Conservation (phyloP, 2,113 vertebrate species). For the Perca schrenkii region DNA sequence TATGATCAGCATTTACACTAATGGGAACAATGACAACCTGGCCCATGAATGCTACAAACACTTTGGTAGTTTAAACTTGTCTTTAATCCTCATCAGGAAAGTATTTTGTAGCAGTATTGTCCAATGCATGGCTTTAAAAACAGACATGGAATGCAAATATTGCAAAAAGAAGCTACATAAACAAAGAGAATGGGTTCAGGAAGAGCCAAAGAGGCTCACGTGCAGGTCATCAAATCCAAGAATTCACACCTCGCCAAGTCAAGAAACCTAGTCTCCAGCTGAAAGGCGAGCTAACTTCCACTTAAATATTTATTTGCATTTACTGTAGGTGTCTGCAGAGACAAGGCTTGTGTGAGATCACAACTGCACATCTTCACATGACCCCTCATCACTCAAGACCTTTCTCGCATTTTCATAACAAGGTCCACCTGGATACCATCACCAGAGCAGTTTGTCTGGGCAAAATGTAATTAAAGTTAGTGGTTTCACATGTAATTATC, state of each 20-base stretch:
- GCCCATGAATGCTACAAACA: constrained; percentile 43
- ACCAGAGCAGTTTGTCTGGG: constrained; percentile 54
- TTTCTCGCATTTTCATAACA: constrained; percentile 62
- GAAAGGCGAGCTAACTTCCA: constrained; percentile 47
- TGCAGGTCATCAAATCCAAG: constrained; percentile 50
- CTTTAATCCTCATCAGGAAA: constrained; percentile 24
- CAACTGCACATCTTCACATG: constrained; percentile 70
- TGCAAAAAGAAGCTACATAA: constrained; percentile 8
- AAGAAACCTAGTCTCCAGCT: constrained; percentile 49
- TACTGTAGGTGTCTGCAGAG: constrained; percentile 17
- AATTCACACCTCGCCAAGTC: constrained; percentile 57
- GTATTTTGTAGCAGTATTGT: not conserved
- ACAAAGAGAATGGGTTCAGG: constrained; percentile 17
- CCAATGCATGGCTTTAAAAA: not conserved
- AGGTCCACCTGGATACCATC: constrained; percentile 75
- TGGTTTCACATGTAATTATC: constrained; percentile 67
- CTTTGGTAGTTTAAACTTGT: constrained; percentile 17
- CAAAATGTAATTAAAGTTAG: constrained; percentile 77
- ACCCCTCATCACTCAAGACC: constrained; percentile 64
- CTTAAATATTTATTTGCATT: constrained; percentile 77
- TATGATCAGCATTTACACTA: constrained; percentile 54
- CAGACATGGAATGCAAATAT: constrained; percentile 18
- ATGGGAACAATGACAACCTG: constrained; percentile 51
- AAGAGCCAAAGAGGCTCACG: constrained; percentile 38
- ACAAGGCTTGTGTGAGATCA: constrained; percentile 46